These are phyloP conservation scores for Cephus nigrinus DNA, from an alignment of 2,888 invertebrate species.

Conservation along the genomic window DNA sequence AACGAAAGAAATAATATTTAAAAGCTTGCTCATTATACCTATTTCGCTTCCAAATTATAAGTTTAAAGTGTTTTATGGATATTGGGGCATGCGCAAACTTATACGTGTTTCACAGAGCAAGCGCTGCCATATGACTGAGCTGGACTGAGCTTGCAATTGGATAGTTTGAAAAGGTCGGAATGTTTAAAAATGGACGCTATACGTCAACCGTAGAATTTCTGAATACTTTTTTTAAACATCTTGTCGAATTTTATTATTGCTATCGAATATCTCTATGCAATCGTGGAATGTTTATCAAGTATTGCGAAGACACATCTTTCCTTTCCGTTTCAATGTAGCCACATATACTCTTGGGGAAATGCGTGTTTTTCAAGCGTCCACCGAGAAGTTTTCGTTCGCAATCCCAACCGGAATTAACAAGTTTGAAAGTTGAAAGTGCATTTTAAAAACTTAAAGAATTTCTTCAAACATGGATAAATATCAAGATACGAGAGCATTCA, in stretches of 20 bases:
- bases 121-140: too few species aligned
- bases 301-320: too few species aligned
- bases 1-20: too few species aligned
- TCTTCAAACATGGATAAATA: slow-evolving; percentile 49
- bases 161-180: slow-evolving; percentile 33
- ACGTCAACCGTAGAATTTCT: neutral
- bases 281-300: too few species aligned
- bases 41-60: too few species aligned
- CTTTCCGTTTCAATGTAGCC: neutral
- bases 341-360: neutral
- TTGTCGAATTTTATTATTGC: neutral
- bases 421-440: slow-evolving; percentile 1
- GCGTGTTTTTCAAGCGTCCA: neutral
- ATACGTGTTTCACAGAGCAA: too few species aligned
- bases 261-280: too few species aligned
- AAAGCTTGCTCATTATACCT: too few species aligned
- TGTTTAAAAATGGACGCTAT: slow-evolving; percentile 39
- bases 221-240: neutral
- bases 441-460: slow-evolving; percentile 8
- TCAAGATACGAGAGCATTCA: slow-evolving; percentile 55
- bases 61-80: too few species aligned
- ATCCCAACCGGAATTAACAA: neutral
- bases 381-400: neutral
- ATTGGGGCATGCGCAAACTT: too few species aligned
- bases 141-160: slow-evolving; percentile 20